phyloP scores from a whole-genome alignment of 2,797 vertebrate genomes.

The Chloroceryle inda region DNA sequence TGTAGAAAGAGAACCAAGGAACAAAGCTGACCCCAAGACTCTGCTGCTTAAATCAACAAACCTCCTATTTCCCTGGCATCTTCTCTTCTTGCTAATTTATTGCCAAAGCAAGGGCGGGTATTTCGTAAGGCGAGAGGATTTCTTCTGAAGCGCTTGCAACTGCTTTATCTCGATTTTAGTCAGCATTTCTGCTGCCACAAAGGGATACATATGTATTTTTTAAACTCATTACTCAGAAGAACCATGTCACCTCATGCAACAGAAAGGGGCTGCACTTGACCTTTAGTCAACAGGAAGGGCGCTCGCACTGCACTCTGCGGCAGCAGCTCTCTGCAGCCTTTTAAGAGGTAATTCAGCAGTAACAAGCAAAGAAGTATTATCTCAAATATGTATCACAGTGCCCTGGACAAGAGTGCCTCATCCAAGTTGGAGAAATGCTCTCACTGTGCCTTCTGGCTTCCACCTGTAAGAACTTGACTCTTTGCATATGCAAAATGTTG shows the following conservation, averaged over 20 bases:
- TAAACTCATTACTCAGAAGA: not conserved
- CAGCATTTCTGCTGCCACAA: not conserved
- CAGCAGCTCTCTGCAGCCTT: not conserved
- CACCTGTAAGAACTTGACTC: not conserved
- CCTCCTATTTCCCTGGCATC: not conserved
- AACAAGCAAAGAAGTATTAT: not conserved
- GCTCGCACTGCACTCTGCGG: not conserved
- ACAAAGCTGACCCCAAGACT: not conserved
- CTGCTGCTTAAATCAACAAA: not conserved
- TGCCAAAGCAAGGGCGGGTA: not conserved
- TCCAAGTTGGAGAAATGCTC: not conserved
- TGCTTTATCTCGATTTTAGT: not conserved
- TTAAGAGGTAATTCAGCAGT: not conserved
- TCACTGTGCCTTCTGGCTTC: not conserved
- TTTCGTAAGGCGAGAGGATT: not conserved
- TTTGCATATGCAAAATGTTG: not conserved
- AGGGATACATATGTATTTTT: not conserved
- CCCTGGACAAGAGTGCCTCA: not conserved
- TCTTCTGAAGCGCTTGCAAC: not conserved
- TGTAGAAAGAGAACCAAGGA: not conserved
- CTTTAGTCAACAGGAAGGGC: not conserved
- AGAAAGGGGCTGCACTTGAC: not conserved
- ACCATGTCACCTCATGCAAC: not conserved
- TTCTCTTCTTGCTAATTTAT: not conserved
- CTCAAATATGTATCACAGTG: not conserved